Conservation (phyloP, 2,113 vertebrate species). For the Tapirus terrestris region DNA sequence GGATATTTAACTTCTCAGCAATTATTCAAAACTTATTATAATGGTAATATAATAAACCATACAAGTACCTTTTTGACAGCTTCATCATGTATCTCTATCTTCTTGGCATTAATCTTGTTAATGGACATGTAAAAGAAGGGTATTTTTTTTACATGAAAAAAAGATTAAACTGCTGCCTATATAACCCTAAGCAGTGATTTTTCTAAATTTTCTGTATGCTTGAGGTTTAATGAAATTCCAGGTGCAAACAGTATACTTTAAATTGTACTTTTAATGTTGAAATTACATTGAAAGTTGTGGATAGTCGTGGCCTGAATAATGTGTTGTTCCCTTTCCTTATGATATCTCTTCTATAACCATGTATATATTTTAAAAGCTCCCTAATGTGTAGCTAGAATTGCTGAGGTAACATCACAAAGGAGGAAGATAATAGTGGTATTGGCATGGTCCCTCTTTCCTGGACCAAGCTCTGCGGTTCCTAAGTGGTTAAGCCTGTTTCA, state of each 20-base stretch:
- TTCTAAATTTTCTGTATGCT: not conserved
- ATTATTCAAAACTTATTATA: not conserved
- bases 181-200: not conserved
- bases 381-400: not conserved
- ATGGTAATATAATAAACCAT: not conserved
- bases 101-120: slow-evolving; percentile 10
- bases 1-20: not conserved
- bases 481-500: not conserved
- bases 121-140: not conserved
- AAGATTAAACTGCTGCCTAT: not conserved
- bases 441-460: not conserved
- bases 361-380: not conserved
- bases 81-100: not conserved
- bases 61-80: not conserved
- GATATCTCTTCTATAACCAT: not conserved
- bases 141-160: not conserved
- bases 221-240: slow-evolving; percentile 37
- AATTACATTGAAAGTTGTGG: not conserved
- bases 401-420: not conserved
- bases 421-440: not conserved
- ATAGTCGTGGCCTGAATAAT: not conserved
- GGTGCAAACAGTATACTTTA: not conserved
- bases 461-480: not conserved
- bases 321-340: not conserved
- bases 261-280: not conserved